Evolutionary conservation across 1,140 invertebrate genomes (phyloP).

Genomic region (Pissodes strobi): DNA sequence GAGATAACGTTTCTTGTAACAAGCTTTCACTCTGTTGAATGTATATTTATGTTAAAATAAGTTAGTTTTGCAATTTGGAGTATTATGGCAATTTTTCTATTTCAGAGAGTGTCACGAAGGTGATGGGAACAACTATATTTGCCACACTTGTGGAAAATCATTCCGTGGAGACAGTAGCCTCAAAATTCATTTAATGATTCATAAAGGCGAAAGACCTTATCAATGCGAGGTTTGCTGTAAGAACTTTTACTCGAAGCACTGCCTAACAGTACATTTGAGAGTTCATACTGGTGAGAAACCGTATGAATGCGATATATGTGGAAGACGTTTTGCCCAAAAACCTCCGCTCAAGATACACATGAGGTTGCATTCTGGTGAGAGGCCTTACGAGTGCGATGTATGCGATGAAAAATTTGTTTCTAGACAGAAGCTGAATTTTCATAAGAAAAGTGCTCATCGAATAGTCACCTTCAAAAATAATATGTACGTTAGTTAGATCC

Average conservation of each 20-base stretch:
- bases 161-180: not conserved
- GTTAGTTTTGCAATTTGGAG: too few relatives aligned
- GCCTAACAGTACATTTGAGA: constrained; percentile 62
- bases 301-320: constrained; percentile 59
- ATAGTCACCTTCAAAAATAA: constrained; percentile 8
- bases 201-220: constrained; percentile 51
- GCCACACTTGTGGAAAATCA: constrained; percentile 3
- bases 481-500: too few relatives aligned
- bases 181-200: too few relatives aligned
- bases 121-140: constrained; percentile 53
- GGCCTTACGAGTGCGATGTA: too few relatives aligned
- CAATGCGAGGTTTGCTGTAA: constrained; percentile 59
- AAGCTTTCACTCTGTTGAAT: too few relatives aligned
- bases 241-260: constrained; percentile 59
- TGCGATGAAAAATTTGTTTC: constrained; percentile 44
- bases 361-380: constrained; percentile 47
- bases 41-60: too few relatives aligned
- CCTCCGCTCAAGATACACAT: constrained; percentile 54
- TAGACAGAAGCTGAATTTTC: constrained; percentile 39
- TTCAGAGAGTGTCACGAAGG: constrained; percentile 2
- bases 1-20: too few relatives aligned
- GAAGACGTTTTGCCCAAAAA: constrained; percentile 57
- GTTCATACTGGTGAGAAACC: constrained; percentile 62
- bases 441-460: constrained; percentile 41
- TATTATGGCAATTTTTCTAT: not conserved